phyloP scores from a whole-genome alignment of 2,888 invertebrate species.

The Cephus pygmeus region DNA sequence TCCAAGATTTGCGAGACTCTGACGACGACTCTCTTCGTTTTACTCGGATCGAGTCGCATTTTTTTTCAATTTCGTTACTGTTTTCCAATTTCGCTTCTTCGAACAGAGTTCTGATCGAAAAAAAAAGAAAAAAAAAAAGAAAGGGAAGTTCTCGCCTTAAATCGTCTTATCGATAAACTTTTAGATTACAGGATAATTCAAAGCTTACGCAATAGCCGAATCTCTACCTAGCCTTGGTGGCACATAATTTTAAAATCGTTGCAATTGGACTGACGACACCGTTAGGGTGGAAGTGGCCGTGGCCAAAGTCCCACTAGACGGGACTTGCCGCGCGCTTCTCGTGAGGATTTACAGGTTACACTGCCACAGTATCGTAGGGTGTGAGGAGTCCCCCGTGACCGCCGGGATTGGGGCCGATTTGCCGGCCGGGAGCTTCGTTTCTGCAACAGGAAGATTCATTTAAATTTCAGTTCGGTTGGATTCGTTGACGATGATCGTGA shows the following conservation, averaged over 20 bases:
- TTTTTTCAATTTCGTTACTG: no score
- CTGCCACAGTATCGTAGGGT: constrained; percentile 99
- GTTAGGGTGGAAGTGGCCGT: constrained; percentile 20
- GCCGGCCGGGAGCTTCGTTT: constrained; percentile 89
- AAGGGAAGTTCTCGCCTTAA: not conserved
- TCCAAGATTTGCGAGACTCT: no score
- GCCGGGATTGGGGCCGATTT: constrained; percentile 68
- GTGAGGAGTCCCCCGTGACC: constrained; percentile 83
- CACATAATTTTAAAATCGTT: constrained; percentile 23
- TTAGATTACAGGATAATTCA: constrained; percentile 11
- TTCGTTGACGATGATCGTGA: not conserved
- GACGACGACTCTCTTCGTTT: no score
- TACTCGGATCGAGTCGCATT: no score
- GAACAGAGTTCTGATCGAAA: no score
- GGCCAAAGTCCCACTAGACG: not conserved
- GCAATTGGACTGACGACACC: constrained; percentile 53
- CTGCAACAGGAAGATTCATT: constrained; percentile 68
- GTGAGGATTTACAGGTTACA: constrained; percentile 84
- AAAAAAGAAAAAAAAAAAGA: not conserved
- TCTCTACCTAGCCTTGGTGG: constrained; percentile 26
- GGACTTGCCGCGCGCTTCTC: constrained; percentile 33
- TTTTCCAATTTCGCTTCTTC: no score
- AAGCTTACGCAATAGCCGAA: constrained; percentile 33
- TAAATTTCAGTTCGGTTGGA: not conserved
- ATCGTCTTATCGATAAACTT: not conserved